Base-by-base conservation (phyloP, 2,888 invertebrate species). In the Spatulosminthurus flaviceps region DNA sequence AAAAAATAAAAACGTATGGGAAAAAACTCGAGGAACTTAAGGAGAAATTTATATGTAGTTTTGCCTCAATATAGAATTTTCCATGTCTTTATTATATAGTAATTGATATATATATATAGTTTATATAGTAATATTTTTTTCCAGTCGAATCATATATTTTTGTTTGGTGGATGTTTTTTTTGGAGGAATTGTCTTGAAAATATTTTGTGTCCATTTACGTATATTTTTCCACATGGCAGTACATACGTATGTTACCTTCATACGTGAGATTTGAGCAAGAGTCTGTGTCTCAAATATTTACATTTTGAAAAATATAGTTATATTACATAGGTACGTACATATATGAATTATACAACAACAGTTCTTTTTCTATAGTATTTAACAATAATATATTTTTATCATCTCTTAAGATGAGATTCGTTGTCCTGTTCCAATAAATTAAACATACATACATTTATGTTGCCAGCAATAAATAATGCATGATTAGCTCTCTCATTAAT, bases 161-260 rank as follows among this genome's bases (percentile, higher is more conserved):
- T 19, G 4, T 64, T 5, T 26, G 2, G 64, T 64, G 4, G 4
- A 9, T 24, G 24, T 9, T 9, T 64, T 4, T 60, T 21, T 60
- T 24, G 64, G n/a, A n/a, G n/a, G 64, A 64, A 64, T 64, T 13
- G 64, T 26, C 26, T 64, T 26, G 22, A 64, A 64, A 64, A 64
- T 64, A 64, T 64, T 21, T 26, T 64, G n/a, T 71, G 42, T 41
- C 24, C 42, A 28, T 24, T 70, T 41, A 71, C 24, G 34, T 61
- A 74, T 60, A n/a, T 64, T 64, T 64, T 24, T 24, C 11, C 64
- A 64, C 67, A 76, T 76, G 76, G 76, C 76, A 76, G 76, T 76
- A 76, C 76, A 51, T 74, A 60, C 60, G 74, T 74, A 28, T 74
- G 74, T 76, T 66, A 34, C 64, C 28, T 66, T 9, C 41, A 64